Percentiles rank a stretch among this genome's conserved stretches.
These are phyloP conservation scores for Nycteola revayana DNA, from an alignment of 2,888 invertebrate species.

Conservation along the genomic window DNA sequence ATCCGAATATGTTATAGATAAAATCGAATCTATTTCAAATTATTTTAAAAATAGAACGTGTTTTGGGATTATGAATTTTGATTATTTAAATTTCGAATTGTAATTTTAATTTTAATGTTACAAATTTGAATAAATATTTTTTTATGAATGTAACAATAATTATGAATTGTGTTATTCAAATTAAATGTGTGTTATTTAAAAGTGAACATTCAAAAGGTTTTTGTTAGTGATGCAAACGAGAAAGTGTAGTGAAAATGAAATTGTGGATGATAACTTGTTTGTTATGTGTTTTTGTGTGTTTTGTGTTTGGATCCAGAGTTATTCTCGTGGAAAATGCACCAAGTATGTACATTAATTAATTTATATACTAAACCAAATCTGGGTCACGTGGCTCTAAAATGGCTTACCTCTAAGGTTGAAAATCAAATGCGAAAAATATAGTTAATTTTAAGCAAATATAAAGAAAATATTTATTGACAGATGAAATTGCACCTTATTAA, in stretches of 20 bases:
- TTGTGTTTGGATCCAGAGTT: conserved; percentile 56
- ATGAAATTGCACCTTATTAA: too few relatives aligned
- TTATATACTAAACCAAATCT: too few relatives aligned
- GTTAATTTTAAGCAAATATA: too few relatives aligned
- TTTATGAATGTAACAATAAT: conserved; percentile 11
- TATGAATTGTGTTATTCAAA: conserved; percentile 13
- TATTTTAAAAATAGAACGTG: conserved; percentile 14
- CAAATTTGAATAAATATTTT: conserved; percentile 1
- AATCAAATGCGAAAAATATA: too few relatives aligned
- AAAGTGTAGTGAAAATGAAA: conserved; percentile 62
- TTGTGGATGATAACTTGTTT: conserved; percentile 48
- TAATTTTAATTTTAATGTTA: conserved; percentile 2
- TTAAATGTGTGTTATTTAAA: conserved; percentile 16
- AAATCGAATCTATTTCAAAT: conserved; percentile 1
- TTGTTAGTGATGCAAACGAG: conserved; percentile 46
- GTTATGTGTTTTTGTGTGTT: conserved; percentile 49
- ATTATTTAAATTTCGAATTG: neutral
- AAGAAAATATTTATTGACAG: too few relatives aligned
- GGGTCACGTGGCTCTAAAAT: too few relatives aligned
- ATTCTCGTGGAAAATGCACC: conserved; percentile 76
- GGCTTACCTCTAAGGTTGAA: too few relatives aligned
- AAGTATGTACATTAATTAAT: conserved; percentile 56
- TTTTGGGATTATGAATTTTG: conserved; percentile 1
- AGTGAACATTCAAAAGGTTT: conserved; percentile 34
- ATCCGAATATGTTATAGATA: neutral